Evolutionary conservation across 2,113 vertebrate genomes (phyloP).

Genomic region (Phainopepla nitens): DNA sequence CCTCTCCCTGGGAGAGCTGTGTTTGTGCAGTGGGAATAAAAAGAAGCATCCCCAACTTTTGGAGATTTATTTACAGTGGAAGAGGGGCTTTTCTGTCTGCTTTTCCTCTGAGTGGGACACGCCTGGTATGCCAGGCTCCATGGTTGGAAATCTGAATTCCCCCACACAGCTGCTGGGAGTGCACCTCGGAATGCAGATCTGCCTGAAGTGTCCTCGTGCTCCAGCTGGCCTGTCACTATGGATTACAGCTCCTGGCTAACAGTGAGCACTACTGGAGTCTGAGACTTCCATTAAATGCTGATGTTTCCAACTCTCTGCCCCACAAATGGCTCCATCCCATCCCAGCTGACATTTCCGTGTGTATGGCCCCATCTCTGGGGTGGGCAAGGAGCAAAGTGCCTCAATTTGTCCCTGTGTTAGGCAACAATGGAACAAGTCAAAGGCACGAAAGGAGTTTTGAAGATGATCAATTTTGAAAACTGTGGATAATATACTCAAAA

Average conservation of each 20-base stretch:
- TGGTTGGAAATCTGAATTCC: not conserved
- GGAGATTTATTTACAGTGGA: not conserved
- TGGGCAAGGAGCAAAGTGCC: not conserved
- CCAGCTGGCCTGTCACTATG: conserved; percentile 37
- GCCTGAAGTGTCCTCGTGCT: not conserved
- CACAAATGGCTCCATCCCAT: not conserved
- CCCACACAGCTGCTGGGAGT: not conserved
- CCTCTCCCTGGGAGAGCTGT: not conserved
- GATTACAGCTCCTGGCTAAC: conserved; percentile 13
- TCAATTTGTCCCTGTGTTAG: not conserved
- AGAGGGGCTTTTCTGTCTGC: not conserved
- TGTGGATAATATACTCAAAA: not conserved
- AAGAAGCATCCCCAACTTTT: not conserved
- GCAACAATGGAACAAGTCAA: not conserved
- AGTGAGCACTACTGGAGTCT: not conserved
- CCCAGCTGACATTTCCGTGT: accelerated
- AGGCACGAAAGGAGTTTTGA: not conserved
- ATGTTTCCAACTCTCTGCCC: not conserved
- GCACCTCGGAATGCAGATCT: not conserved
- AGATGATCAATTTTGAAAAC: not conserved
- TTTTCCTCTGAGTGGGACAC: not conserved
- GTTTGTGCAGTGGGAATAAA: not conserved
- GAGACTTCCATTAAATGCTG: not conserved
- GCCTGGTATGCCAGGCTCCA: accelerated
- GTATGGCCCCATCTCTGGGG: not conserved